Conservation (phyloP, 2,888 invertebrate genomes). For the Campoplex capitator region DNA sequence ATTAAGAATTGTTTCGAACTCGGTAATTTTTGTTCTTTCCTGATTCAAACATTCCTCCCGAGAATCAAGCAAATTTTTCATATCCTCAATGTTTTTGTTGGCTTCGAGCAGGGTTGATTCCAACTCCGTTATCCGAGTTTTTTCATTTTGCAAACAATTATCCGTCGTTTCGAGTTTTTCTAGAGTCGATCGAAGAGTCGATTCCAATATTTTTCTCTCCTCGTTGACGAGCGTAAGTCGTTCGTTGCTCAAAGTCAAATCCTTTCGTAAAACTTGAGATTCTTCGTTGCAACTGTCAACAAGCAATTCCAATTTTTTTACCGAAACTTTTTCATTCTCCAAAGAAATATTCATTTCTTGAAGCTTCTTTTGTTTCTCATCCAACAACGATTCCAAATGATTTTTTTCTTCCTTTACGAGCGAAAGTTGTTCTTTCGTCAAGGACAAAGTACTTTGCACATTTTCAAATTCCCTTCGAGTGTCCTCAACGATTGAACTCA, state of each 20-base stretch:
- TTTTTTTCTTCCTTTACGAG: conserved; percentile 47
- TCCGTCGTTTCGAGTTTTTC: conserved; percentile 66
- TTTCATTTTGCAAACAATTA: conserved; percentile 64
- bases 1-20: conserved; percentile 36
- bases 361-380: conserved; percentile 45
- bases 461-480: conserved; percentile 60
- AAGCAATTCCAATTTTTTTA: conserved; percentile 1
- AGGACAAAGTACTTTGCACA: conserved; percentile 62
- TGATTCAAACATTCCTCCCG: conserved; percentile 33
- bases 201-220: conserved; percentile 62
- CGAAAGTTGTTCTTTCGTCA: conserved; percentile 63
- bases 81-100: not conserved
- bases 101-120: conserved; percentile 23
- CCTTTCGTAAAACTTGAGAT: conserved; percentile 47
- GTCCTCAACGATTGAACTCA: conserved; percentile 17
- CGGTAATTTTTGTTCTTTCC: conserved; percentile 28
- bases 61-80: conserved; percentile 1
- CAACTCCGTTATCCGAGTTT: conserved; percentile 55
- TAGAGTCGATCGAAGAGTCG: conserved; percentile 27
- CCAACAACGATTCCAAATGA: conserved; percentile 58
- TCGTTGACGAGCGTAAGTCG: conserved; percentile 59
- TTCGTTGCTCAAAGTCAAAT: conserved; percentile 41
- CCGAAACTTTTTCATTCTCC: conserved; percentile 54
- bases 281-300: conserved; percentile 45
- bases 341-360: conserved; percentile 59